Base-by-base conservation (phyloP, 2,797 vertebrate genomes). In the Mormyrus hasselquistii region DNA sequence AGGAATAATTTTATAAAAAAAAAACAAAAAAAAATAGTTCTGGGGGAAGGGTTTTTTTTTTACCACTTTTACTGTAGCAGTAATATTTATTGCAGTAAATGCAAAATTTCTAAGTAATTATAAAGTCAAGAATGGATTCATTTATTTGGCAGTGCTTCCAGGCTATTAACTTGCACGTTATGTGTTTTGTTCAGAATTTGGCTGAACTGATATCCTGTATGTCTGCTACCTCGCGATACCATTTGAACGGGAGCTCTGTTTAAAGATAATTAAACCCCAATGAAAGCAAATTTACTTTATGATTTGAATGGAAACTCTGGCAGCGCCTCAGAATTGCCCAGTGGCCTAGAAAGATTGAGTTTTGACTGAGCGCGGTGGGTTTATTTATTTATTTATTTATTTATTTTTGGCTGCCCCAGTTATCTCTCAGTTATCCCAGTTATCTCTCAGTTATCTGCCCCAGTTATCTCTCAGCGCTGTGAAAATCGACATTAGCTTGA, bases 241-340 rank as follows among this genome's bases (percentile, higher is more conserved):
- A 50, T 85, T 88, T 73, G 38, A 19, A 52, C 41, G 6, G 38
- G n/a, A 50, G 50, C 34, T 57, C 79, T 22, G 88, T 73, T 38
- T 52, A 50, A 82, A 89, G 88, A 87, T 79, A 87, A 88, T 86
- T 86, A 62, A 73, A 50, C 59, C 83, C 76, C 62, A 52, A 4
- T 19, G 90, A 59, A 62, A 49, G 88, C 49, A 34, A 57, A 73
- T 86, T 53, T 22, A 85, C 14, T 55, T 49, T 25, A 22, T 52
- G 73, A 85, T 65, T 76, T 53, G 62, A 87, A 73, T n/a, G 55
- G 3, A 73, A 9, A 57, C 84, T 83, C 55, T 49, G 25, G 57
- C 53, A 12, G 2, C 12, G 41, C 41, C 29, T 84, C 49, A 59
- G 88, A 85, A 49, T 73, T 19, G 29, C 41, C 88, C 73, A 47